Conservation (phyloP, 2,113 vertebrate genomes). For the Melanocharis versteri region DNA sequence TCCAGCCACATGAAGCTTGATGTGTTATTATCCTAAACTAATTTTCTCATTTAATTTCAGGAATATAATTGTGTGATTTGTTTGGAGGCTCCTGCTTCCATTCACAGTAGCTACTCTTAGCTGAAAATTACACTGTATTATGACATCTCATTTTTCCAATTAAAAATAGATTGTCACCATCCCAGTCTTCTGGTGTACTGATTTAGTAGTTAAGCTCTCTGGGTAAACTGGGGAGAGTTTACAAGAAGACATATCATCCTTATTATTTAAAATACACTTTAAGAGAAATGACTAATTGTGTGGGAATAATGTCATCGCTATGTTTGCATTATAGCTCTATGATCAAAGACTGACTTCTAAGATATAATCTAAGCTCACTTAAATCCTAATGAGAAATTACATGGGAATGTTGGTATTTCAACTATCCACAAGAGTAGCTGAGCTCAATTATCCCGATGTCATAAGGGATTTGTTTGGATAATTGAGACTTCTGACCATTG, state of each 20-base stretch:
- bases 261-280: constrained; percentile 40
- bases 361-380: constrained; percentile 54
- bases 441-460: constrained; percentile 48
- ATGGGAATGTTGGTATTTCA: constrained; percentile 61
- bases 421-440: constrained; percentile 46
- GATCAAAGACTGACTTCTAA: constrained; percentile 46
- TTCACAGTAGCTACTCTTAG: not conserved
- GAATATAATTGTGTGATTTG: not conserved
- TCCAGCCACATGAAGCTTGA: not conserved
- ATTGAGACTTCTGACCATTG: constrained; percentile 58
- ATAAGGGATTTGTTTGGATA: constrained; percentile 57
- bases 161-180: not conserved
- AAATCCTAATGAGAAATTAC: constrained; percentile 63
- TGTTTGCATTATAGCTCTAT: constrained; percentile 34
- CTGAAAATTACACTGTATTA: not conserved
- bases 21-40: not conserved
- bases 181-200: not conserved
- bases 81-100: not conserved
- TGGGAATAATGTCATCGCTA: constrained; percentile 47
- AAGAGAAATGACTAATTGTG: constrained; percentile 56
- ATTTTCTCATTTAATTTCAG: not conserved
- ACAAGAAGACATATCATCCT: constrained; percentile 22
- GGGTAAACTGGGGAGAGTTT: constrained; percentile 37
- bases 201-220: not conserved
- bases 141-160: not conserved